Evolutionary conservation across 2,888 invertebrate species (phyloP).

Genomic region (Ormyrus rosae): DNA sequence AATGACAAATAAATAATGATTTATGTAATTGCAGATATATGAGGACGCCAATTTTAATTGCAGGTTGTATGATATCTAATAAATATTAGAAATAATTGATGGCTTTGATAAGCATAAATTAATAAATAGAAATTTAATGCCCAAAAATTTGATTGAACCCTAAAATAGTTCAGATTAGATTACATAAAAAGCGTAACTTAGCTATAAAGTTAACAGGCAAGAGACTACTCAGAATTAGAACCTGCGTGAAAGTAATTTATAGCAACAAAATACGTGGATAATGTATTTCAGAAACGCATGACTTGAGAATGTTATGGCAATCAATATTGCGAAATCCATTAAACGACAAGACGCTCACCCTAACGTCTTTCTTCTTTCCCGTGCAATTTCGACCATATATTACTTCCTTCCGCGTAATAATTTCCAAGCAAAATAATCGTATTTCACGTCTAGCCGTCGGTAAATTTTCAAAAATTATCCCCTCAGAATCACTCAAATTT

Average conservation of each 20-base stretch:
- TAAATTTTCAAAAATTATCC: conserved; percentile 37
- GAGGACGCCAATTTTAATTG: neutral
- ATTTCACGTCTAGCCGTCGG: conserved; percentile 14
- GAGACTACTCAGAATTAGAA: no score
- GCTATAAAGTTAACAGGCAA: no score
- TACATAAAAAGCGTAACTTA: no score
- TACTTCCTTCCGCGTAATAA: conserved; percentile 33
- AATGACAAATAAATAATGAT: neutral
- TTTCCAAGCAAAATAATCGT: conserved; percentile 17
- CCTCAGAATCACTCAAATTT: neutral
- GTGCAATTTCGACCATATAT: conserved; percentile 27
- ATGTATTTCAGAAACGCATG: neutral
- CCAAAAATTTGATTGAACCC: no score
- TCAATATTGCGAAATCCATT: conserved; percentile 33
- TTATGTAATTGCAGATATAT: conserved; percentile 4
- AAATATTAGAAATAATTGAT: no score
- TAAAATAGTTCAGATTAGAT: no score
- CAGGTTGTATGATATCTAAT: no score
- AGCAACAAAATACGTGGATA: no score
- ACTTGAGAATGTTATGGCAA: conserved; percentile 25
- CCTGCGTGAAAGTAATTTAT: no score
- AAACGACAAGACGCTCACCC: neutral
- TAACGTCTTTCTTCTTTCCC: conserved; percentile 22
- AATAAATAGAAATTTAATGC: no score
- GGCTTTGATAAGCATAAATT: no score